Percentiles rank a stretch among this genome's conserved stretches.
Conservation (phyloP, 2,888 invertebrate genomes). For the Deroplatys truncata region DNA sequence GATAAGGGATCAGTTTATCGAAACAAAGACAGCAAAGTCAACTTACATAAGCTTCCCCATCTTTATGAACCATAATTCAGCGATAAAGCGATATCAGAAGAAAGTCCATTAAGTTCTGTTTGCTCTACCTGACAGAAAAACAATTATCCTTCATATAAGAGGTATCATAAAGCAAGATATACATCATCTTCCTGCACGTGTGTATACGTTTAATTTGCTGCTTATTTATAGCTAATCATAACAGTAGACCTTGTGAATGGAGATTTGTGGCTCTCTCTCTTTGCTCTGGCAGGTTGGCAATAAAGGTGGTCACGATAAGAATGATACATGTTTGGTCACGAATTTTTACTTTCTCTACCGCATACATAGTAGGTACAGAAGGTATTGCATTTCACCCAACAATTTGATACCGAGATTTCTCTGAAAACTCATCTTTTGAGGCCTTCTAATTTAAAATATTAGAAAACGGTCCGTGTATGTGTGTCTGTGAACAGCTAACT, state of each 20-base stretch:
- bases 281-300: background rate
- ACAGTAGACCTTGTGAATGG: background rate
- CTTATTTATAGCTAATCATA: background rate
- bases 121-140: background rate
- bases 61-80: background rate
- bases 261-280: background rate
- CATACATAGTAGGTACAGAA: too few relatives aligned
- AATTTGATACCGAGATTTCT: too few relatives aligned
- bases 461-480: too few relatives aligned
- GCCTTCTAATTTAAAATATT: too few relatives aligned
- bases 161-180: background rate
- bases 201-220: background rate
- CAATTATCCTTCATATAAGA: background rate
- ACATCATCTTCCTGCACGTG: background rate
- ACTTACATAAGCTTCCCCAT: too few relatives aligned
- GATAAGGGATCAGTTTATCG: too few relatives aligned
- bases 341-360: too few relatives aligned
- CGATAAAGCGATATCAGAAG: background rate
- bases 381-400: too few relatives aligned
- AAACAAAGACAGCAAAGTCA: too few relatives aligned
- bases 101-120: background rate
- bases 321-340: background rate
- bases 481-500: too few relatives aligned
- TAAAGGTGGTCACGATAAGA: background rate
- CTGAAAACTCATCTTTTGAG: too few relatives aligned